phyloP scores from a whole-genome alignment of 2,113 vertebrate species.

The Artemisiospiza belli region DNA sequence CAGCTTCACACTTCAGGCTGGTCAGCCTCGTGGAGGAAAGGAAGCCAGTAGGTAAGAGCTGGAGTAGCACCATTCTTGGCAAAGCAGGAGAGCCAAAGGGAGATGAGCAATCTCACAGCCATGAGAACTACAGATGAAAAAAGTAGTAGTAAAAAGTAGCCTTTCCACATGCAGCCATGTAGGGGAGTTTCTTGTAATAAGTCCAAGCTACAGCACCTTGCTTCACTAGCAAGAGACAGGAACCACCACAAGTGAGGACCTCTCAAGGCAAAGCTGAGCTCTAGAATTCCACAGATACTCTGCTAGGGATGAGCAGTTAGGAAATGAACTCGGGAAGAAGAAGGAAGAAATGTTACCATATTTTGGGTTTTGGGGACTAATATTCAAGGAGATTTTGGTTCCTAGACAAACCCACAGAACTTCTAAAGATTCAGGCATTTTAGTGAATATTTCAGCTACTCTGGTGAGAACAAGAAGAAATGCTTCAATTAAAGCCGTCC shows the following conservation, averaged over 20 bases:
- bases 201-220: background rate
- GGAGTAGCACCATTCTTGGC: background rate
- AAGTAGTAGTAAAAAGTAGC: background rate
- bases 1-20: accelerated
- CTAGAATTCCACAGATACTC: background rate
- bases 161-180: background rate
- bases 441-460: background rate
- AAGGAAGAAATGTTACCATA: background rate
- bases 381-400: background rate
- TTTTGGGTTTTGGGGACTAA: background rate
- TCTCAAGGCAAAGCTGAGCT: background rate
- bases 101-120: background rate
- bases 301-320: background rate
- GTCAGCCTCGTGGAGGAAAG: background rate
- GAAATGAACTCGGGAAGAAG: background rate
- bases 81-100: background rate
- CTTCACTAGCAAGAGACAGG: background rate
- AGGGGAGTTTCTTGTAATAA: background rate
- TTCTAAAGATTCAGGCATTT: background rate
- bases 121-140: background rate
- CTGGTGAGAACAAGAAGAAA: background rate
- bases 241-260: background rate
- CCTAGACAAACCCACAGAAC: background rate
- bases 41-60: background rate
- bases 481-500: background rate